Evolutionary conservation across 2,888 invertebrate genomes (phyloP), one percentile per base, ranked within the genome.

Genomic region (Halictus quadricinctus): DNA sequence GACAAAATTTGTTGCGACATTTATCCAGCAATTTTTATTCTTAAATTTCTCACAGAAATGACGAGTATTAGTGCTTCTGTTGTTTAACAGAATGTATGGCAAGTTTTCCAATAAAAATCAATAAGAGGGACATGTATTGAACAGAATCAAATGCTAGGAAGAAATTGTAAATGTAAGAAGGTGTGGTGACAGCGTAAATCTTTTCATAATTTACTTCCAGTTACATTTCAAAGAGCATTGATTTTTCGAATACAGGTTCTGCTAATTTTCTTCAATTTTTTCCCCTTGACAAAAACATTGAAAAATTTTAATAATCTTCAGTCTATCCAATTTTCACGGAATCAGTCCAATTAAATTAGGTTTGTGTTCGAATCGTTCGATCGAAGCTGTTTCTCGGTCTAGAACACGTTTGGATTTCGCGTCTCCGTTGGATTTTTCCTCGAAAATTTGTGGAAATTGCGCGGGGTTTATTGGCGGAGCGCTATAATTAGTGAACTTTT

Each of bases 281-380:
- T 0, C 8, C 8, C 8, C 8, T 0, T 43, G 8, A 4, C 4
- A 8, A 21, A 10, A 54, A n/a, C 1, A 21, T n/a, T 10, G 1
- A 54, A 54, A 54, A n/a, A 3, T 54, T 10, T 54, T 3, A 21
- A n/a, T 3, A 10, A 54, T n/a, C 21, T 10, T 54, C n/a, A 3
- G 10, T 10, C 8, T 10, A 2, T 54, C 54, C 8, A 54, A 54
- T 21, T 54, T 21, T 54, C 10, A 1, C 0, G 8, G 8, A 43
- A 43, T 43, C 3, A 54, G 1, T 54, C 1, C 10, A 21, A n/a
- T n/a, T n/a, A 10, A 54, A 54, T n/a, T 21, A 2, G 5, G 29
- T 15, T 64, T 2, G 13, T 15, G 29, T 13, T 29, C 7, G 29
- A 64, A 64, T 15, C 64, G 29, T 64, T 64, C 64, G 21, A 54